Conservation (phyloP, 1,140 invertebrate species). For the Hyles vespertilio region DNA sequence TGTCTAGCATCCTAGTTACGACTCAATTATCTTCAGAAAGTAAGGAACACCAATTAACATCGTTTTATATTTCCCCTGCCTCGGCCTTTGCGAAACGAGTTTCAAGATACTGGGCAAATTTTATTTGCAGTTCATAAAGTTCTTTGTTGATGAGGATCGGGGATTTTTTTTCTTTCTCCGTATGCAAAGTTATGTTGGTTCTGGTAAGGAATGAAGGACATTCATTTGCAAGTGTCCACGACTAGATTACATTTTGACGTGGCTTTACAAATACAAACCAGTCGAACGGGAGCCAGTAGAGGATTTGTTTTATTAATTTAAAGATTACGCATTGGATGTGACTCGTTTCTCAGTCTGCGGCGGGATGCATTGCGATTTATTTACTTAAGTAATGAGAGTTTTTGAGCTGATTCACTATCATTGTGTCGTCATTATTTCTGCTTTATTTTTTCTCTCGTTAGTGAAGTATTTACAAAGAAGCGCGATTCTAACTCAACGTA, state of each 20-base stretch:
- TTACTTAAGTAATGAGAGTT: too few species aligned
- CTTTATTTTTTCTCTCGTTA: too few species aligned
- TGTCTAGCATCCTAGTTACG: constrained; percentile 38
- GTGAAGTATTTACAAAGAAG: too few species aligned
- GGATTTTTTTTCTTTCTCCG: constrained; percentile 14
- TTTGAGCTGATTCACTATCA: too few species aligned
- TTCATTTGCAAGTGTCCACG: constrained; percentile 42
- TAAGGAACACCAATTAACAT: constrained; percentile 48
- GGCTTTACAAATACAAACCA: constrained; percentile 37
- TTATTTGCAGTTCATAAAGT: constrained; percentile 15
- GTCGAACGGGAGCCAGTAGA: constrained; percentile 19
- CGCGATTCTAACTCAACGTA: too few species aligned
- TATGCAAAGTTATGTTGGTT: constrained; percentile 6
- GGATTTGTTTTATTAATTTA: constrained; percentile 36
- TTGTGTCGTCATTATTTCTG: too few species aligned
- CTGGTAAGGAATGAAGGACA: constrained; percentile 28
- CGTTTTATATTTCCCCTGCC: constrained; percentile 33
- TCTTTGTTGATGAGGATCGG: constrained; percentile 3
- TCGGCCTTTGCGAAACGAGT: constrained; percentile 21
- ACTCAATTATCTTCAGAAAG: constrained; percentile 44
- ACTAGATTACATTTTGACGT: constrained; percentile 37
- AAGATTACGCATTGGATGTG: constrained; percentile 20
- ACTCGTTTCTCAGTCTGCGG: not conserved
- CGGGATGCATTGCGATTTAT: too few species aligned
- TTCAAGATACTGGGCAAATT: constrained; percentile 12